These are phyloP conservation scores for Xanthorhoe designata DNA, from an alignment of 2,888 invertebrate species.

Conservation along the genomic window DNA sequence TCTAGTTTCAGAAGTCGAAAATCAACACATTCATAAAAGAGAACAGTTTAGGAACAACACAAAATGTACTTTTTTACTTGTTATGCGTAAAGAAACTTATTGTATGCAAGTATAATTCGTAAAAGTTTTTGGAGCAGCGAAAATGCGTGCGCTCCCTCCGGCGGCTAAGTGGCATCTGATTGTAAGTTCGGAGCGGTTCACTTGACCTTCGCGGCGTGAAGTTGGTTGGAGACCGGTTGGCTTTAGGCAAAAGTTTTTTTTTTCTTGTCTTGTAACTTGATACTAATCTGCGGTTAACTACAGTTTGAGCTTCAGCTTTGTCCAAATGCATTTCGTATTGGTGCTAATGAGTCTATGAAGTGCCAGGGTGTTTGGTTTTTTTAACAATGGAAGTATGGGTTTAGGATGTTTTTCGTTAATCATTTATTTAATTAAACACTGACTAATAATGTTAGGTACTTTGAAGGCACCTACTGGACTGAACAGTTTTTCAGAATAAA, in stretches of 20 bases:
- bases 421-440: no score
- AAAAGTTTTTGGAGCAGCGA: constrained; percentile 58
- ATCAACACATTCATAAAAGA: constrained; percentile 36
- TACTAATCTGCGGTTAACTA: constrained; percentile 48
- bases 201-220: constrained; percentile 79
- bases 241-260: constrained; percentile 78
- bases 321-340: constrained; percentile 27
- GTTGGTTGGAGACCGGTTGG: constrained; percentile 74
- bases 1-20: constrained; percentile 41
- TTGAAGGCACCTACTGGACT: no score
- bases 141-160: constrained; percentile 52
- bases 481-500: no score
- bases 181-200: constrained; percentile 44
- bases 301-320: constrained; percentile 48
- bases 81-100: constrained; percentile 54
- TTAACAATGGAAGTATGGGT: not conserved
- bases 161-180: constrained; percentile 42
- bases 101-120: constrained; percentile 58
- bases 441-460: no score
- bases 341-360: constrained; percentile 31
- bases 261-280: constrained; percentile 54
- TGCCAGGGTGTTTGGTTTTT: constrained; percentile 9
- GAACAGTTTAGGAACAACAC: constrained; percentile 33
- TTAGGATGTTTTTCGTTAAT: no score
- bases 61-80: constrained; percentile 49